Base-by-base conservation (phyloP, 92 coral and sea anemone genomes). In the Porites evermanni region DNA sequence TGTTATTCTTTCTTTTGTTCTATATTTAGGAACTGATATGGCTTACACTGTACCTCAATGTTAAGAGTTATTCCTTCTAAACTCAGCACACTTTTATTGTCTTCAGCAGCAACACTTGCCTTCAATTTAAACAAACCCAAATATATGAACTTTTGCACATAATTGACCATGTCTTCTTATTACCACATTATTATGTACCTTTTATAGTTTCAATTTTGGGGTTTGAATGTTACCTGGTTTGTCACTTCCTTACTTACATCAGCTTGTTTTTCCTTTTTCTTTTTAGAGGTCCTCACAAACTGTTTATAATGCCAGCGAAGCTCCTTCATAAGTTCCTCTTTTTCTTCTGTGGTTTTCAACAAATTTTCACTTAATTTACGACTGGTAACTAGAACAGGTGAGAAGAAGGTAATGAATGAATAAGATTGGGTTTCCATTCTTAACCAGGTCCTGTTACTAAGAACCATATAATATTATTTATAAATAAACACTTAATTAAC, bases 251-350 rank as follows among this genome's bases (percentile, higher is more conserved):
- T 14, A 77, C 74, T 58, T 87, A 94, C 97, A 87, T 91, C 89
- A 66, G 76, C 76, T 32, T 60, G 53, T 64, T 71, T 84, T 19
- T 80, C 91, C 59, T 90, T 94, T 50, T 90, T 92, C 70, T 92
- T 64, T 81, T 90, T 94, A 16, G 94, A 84, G 7, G 88, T 90
- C 77, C 72, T 92, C 81, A 94, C 70, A 78, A 89, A 92, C 88
- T 94, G 96, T 77, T 91, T 92, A 94, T 94, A 94, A 66, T 94
- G 98, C 98, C 98, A 94, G 61, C 96, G 88, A 18, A 94, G 89
- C 83, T 94, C 98, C 64, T 93, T 94, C 77, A 94, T 50, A 29
- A 94, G 91, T 44, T 94, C 96, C 17, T 91, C 91, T 47, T 86
- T 92, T 64, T 93, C 88, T 53, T 77, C 77, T 1, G 53, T 52